Conservation (phyloP, 2,113 vertebrate genomes). For the Cyanoderma ruficeps region DNA sequence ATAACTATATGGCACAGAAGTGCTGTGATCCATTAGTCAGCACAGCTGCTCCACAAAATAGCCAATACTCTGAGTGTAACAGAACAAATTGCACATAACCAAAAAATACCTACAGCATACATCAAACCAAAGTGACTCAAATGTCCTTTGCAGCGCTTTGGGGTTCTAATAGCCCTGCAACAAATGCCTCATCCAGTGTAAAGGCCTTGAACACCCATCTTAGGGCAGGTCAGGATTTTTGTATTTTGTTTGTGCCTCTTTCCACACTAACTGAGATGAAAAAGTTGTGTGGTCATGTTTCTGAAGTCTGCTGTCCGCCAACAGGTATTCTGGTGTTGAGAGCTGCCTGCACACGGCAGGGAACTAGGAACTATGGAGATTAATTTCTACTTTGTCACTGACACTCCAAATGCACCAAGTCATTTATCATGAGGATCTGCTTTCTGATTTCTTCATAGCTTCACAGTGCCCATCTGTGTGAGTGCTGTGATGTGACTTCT, state of each 20-base stretch:
- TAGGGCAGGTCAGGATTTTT: not conserved
- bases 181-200: slow-evolving; percentile 8
- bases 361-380: slow-evolving; percentile 19
- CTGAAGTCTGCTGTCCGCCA: not conserved
- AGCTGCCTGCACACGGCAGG: not conserved
- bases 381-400: slow-evolving; percentile 56
- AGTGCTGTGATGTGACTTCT: not conserved
- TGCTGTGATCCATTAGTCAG: slow-evolving; percentile 63
- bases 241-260: not conserved
- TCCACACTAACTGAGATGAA: not conserved
- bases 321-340: not conserved
- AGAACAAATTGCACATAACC: slow-evolving; percentile 69
- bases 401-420: not conserved
- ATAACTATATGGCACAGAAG: slow-evolving; percentile 52
- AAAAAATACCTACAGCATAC: slow-evolving; percentile 65
- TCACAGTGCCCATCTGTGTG: not conserved
- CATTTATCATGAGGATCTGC: slow-evolving; percentile 32
- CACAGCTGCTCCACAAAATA: slow-evolving; percentile 58
- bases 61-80: slow-evolving; percentile 49
- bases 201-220: slow-evolving; percentile 52
- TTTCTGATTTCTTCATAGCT: slow-evolving; percentile 35
- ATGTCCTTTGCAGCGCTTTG: not conserved
- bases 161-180: slow-evolving; percentile 46
- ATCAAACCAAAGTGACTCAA: slow-evolving; percentile 61
- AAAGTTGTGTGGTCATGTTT: not conserved